Evolutionary conservation across 2,113 vertebrate species (phyloP).

Genomic region (Silurus meridionalis): DNA sequence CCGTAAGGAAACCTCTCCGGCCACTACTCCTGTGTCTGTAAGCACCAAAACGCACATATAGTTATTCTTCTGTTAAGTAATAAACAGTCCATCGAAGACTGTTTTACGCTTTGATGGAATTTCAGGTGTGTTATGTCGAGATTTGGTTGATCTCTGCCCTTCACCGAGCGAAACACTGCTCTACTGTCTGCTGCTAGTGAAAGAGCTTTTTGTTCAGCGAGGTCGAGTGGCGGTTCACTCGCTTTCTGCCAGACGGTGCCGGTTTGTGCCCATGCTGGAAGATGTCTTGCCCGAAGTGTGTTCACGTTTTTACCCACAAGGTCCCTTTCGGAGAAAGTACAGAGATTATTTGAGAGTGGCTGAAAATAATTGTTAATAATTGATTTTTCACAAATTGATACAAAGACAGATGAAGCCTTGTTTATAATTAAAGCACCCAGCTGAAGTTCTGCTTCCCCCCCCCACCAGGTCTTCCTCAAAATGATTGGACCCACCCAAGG

Average conservation of each 20-base stretch:
- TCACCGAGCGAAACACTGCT: constrained; percentile 24
- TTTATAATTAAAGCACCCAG: not conserved
- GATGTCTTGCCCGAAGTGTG: constrained; percentile 52
- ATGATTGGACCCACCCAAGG: constrained; percentile 90
- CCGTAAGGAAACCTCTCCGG: not conserved
- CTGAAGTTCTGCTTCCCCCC: constrained; percentile 23
- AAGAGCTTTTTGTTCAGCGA: constrained; percentile 36
- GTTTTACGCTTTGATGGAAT: not conserved
- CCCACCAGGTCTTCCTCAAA: constrained; percentile 81
- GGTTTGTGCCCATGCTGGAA: constrained; percentile 56
- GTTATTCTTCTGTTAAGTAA: not conserved
- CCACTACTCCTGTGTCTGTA: not conserved
- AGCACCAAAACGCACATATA: not conserved
- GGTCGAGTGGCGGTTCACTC: not conserved
- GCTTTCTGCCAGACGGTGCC: constrained; percentile 60
- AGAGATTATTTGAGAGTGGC: not conserved
- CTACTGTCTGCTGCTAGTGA: constrained; percentile 19
- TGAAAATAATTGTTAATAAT: not conserved
- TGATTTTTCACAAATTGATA: not conserved
- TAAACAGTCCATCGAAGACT: not conserved
- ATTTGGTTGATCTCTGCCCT: not conserved
- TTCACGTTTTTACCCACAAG: constrained; percentile 22
- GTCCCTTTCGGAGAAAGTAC: constrained; percentile 8
- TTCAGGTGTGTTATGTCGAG: constrained; percentile 29
- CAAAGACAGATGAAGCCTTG: not conserved